Percentiles rank a stretch among this genome's conserved stretches.
These are phyloP conservation scores for Falco concolor DNA, from an alignment of 2,797 vertebrate species.

Conservation along the genomic window DNA sequence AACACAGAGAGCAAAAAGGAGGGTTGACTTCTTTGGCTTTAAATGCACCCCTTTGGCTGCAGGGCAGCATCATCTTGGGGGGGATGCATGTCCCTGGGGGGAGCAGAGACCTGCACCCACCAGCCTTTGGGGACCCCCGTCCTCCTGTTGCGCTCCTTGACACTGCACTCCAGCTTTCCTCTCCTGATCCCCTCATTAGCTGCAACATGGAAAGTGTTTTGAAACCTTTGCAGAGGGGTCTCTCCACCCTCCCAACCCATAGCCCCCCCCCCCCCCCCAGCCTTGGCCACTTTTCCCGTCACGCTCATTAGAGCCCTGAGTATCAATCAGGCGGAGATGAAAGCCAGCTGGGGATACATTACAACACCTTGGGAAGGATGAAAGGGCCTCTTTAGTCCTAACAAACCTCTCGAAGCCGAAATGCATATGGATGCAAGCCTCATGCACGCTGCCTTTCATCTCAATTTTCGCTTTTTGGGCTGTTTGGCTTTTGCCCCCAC, in stretches of 20 bases:
- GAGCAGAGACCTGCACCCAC: not conserved
- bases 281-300: constrained; percentile 51
- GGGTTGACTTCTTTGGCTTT: not conserved
- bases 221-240: constrained; percentile 15
- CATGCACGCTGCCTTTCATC: constrained; percentile 45
- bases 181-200: constrained; percentile 46
- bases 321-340: constrained; percentile 69
- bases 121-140: accelerated
- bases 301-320: constrained; percentile 67
- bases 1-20: accelerated
- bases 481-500: not conserved
- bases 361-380: constrained; percentile 66
- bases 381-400: constrained; percentile 66
- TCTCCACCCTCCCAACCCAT: not conserved
- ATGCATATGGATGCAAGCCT: constrained; percentile 3
- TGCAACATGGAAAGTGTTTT: not conserved
- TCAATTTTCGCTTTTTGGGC: not conserved
- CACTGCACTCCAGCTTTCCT: not conserved
- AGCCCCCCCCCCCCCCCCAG: not conserved
- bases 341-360: constrained; percentile 63
- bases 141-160: accelerated
- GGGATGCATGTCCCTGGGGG: accelerated
- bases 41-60: not conserved
- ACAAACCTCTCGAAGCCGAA: constrained; percentile 61
- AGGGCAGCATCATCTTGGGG: not conserved